phyloP scores from a whole-genome alignment of 2,113 vertebrate species.

The Sturnira hondurensis region DNA sequence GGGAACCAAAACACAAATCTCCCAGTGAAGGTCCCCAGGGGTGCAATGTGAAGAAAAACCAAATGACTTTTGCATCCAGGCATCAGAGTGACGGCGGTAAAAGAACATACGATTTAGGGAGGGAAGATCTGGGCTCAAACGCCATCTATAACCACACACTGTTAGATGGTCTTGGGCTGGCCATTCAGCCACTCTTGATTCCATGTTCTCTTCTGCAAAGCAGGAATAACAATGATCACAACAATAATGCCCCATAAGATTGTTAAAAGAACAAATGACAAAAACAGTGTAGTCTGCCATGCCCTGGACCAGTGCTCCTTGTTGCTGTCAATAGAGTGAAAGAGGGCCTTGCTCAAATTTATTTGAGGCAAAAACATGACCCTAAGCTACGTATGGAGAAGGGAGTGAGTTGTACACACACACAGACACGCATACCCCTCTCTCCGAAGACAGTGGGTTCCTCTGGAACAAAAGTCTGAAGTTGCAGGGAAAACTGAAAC shows the following conservation, averaged over 20 bases:
- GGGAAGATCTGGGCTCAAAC: neutral
- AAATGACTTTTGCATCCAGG: neutral
- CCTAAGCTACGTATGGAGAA: neutral
- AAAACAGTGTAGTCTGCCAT: neutral
- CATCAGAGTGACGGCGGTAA: neutral
- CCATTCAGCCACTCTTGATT: neutral
- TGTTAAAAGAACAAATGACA: neutral
- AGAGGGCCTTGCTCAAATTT: neutral
- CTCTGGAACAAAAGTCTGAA: constrained; percentile 36
- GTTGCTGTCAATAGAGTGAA: neutral
- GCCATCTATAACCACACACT: neutral
- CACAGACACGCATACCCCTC: neutral
- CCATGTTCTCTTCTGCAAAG: neutral
- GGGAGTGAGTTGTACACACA: neutral
- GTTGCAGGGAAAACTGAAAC: constrained; percentile 37
- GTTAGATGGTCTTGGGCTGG: neutral
- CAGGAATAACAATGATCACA: neutral
- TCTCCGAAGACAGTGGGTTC: constrained; percentile 49
- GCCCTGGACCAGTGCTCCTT: neutral
- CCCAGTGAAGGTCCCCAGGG: neutral
- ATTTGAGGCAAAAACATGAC: neutral
- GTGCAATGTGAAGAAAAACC: neutral
- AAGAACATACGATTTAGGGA: neutral
- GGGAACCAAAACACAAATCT: neutral
- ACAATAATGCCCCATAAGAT: neutral